Base-by-base conservation (phyloP, 2,797 vertebrate species). In the Syndactyla subalaris region DNA sequence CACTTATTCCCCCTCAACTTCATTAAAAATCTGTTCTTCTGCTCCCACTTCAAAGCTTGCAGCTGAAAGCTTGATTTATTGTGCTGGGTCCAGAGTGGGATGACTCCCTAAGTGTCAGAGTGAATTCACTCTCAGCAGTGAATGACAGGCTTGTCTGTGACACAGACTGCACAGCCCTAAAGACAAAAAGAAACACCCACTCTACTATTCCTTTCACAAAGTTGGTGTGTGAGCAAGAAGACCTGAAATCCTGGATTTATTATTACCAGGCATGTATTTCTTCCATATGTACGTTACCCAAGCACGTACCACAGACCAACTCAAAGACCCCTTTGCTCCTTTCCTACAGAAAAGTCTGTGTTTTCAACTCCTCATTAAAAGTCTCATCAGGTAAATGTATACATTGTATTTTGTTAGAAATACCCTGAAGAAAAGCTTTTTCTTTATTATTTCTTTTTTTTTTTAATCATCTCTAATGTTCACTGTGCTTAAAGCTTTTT, bases 271-370 rank as follows among this genome's bases (percentile, higher is more conserved):
- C 10, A 34, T 13, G 12, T 29, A 3, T 29, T 88, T 49, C 43
- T n/a, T 21, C 48, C 14, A 12, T 12, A 39, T 5, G 14, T 43
- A 74, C 24, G 27, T 78, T 65, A 68, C 16, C 74, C 45, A 65
- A 41, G 20, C 11, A 54, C 0, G 1, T 8, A 30, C 3, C 3
- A 10, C 1, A 36, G 9, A 57, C 3, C 32, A 79, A 46, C 29
- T 30, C 51, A 39, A 24, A 54, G 9, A 63, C 38, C 55, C 83
- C 20, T 41, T 9, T 62, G 38, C 32, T 77, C 38, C 30, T 73
- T 38, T n/a, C n/a, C 24, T 32, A 34, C 1, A 72, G 24, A 19
- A 68, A 76, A 74, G 14, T 5, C 10, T 41, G 10, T 34, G 48
- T 20, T 81, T 89, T 88, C 38, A 84, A 54, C 14, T 54, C 27